phyloP scores from a whole-genome alignment of 2,888 invertebrate genomes.

The Mactromeris polynyma region DNA sequence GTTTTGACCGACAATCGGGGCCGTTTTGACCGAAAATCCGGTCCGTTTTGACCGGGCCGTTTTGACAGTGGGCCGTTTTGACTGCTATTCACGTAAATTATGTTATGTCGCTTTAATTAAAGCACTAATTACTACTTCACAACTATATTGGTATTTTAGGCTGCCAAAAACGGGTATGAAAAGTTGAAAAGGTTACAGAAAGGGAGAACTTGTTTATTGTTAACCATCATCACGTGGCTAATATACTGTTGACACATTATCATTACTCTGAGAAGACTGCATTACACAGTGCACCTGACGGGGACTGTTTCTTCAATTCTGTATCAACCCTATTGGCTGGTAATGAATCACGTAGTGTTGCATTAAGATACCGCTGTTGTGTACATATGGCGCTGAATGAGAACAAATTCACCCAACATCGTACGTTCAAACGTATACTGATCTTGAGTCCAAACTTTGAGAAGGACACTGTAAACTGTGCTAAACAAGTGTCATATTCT shows the following conservation, averaged over 20 bases:
- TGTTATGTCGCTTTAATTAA: too few species aligned
- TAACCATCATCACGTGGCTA: too few species aligned
- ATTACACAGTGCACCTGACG: conserved; percentile 24
- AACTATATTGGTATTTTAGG: too few species aligned
- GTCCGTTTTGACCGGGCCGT: too few species aligned
- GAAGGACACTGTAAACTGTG: conserved; percentile 4
- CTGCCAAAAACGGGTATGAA: too few species aligned
- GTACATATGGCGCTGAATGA: conserved; percentile 41
- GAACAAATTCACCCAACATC: not conserved
- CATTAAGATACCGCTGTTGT: conserved; percentile 45
- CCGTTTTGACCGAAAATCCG: too few species aligned
- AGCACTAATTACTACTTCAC: too few species aligned
- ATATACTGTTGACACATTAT: conserved; percentile 27
- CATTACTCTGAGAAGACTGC: conserved; percentile 19
- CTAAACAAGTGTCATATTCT: conserved; percentile 36
- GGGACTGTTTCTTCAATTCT: conserved; percentile 51
- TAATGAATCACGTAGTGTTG: conserved; percentile 40
- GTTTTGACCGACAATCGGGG: too few species aligned
- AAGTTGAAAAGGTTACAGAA: too few species aligned
- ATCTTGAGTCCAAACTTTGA: conserved; percentile 24
- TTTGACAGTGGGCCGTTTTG: too few species aligned
- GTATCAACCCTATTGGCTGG: conserved; percentile 39
- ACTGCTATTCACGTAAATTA: too few species aligned
- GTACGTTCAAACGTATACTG: conserved; percentile 2
- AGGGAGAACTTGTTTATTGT: too few species aligned